phyloP scores from a whole-genome alignment of 2,113 vertebrate genomes.

The Sander vitreus region DNA sequence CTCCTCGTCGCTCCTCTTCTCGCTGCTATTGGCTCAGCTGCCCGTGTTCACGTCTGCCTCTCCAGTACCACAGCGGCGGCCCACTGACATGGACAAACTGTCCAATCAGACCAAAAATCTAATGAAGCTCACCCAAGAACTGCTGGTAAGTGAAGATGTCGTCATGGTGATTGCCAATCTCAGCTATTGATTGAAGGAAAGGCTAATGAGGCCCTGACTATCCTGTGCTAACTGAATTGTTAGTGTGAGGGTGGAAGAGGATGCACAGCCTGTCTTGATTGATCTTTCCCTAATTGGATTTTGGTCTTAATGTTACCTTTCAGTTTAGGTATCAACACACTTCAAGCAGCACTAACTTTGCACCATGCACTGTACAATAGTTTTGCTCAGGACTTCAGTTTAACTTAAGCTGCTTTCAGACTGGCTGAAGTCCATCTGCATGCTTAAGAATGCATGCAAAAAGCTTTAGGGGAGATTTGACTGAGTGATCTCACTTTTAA shows the following conservation, averaged over 20 bases:
- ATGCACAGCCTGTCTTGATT: constrained; percentile 29
- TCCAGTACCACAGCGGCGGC: constrained; percentile 74
- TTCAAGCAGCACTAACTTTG: constrained; percentile 19
- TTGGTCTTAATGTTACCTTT: constrained; percentile 35
- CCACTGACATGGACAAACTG: constrained; percentile 83
- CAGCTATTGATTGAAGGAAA: constrained; percentile 20
- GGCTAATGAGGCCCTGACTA: constrained; percentile 25
- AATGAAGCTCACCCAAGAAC: constrained; percentile 84
- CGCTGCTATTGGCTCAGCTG: constrained; percentile 85
- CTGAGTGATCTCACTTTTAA: constrained; percentile 79
- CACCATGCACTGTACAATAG: constrained; percentile 7
- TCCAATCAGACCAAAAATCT: constrained; percentile 86
- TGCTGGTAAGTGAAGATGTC: constrained; percentile 81
- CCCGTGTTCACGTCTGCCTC: constrained; percentile 80
- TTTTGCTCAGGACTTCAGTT: constrained; percentile 47
- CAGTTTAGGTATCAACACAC: constrained; percentile 11
- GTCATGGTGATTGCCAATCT: constrained; percentile 19
- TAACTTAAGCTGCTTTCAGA: constrained; percentile 72
- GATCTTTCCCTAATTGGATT: constrained; percentile 46
- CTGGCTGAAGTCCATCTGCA: constrained; percentile 31
- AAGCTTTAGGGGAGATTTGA: constrained; percentile 55
- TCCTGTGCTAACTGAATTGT: constrained; percentile 44
- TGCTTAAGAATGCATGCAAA: constrained; percentile 45
- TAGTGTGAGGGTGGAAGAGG: constrained; percentile 24
- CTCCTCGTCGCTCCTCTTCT: constrained; percentile 84